Conservation (phyloP, 2,888 invertebrate genomes). For the Tineola bisselliella region DNA sequence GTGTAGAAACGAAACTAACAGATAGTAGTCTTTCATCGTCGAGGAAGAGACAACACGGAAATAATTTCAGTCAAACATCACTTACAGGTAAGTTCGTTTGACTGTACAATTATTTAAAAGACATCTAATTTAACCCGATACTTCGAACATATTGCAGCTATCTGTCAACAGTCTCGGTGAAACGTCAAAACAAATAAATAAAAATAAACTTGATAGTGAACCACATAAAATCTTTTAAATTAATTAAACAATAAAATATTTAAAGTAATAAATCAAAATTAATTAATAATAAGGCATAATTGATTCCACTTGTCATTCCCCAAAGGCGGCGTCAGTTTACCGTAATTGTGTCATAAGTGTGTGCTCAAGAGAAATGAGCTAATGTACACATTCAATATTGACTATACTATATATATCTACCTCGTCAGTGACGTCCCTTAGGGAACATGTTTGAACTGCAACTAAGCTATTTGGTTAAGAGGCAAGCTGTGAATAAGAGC, state of each 20-base stretch:
- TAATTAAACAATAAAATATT: background rate
- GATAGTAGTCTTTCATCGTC: too few species aligned
- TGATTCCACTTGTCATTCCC: slow-evolving; percentile 6
- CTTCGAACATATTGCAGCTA: too few species aligned
- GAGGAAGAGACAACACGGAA: too few species aligned
- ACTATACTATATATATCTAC: slow-evolving; percentile 19
- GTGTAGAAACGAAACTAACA: too few species aligned
- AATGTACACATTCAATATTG: slow-evolving; percentile 40
- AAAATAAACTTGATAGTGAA: too few species aligned
- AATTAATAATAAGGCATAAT: background rate
- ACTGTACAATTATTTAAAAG: too few species aligned
- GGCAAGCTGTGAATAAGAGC: background rate
- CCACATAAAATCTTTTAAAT: too few species aligned
- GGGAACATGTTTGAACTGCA: slow-evolving; percentile 7
- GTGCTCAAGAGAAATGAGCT: slow-evolving; percentile 38
- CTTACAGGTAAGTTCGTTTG: too few species aligned
- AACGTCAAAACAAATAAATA: too few species aligned
- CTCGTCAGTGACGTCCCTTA: background rate
- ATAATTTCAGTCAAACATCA: too few species aligned
- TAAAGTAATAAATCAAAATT: background rate
- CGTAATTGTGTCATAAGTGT: slow-evolving; percentile 37
- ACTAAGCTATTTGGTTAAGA: slow-evolving; percentile 12
- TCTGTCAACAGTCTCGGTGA: too few species aligned
- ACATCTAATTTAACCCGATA: too few species aligned
- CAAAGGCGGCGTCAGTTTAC: background rate